Evolutionary conservation across 2,888 invertebrate genomes (phyloP).

Genomic region (Eucriotettix oculatus): DNA sequence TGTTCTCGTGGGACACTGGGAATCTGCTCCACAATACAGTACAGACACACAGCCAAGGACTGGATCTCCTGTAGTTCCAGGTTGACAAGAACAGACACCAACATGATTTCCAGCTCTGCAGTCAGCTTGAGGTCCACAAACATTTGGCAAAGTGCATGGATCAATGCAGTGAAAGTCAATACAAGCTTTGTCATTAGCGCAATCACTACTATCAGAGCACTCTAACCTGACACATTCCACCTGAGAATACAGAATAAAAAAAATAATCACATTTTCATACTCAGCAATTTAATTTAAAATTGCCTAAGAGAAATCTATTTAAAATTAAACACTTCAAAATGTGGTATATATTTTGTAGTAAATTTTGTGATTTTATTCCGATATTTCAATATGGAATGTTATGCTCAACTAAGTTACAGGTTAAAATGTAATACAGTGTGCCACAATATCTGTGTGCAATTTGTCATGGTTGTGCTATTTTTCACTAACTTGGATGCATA

Average conservation of each 20-base stretch:
- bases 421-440: too few relatives aligned
- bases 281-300: too few relatives aligned
- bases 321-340: too few relatives aligned
- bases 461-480: too few relatives aligned
- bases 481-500: too few relatives aligned
- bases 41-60: conserved; percentile 68
- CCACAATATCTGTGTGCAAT: too few relatives aligned
- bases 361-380: too few relatives aligned
- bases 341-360: too few relatives aligned
- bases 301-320: too few relatives aligned
- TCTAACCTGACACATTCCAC: conserved; percentile 55
- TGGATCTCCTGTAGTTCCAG: conserved; percentile 75
- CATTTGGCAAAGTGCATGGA: conserved; percentile 63
- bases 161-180: conserved; percentile 63
- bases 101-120: conserved; percentile 63
- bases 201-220: conserved; percentile 64
- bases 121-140: conserved; percentile 65
- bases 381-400: too few relatives aligned
- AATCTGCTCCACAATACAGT: conserved; percentile 65
- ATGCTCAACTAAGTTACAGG: too few relatives aligned
- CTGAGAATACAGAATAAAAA: conserved; percentile 9
- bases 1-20: conserved; percentile 68
- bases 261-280: too few relatives aligned
- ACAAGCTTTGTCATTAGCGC: conserved; percentile 50
- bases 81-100: conserved; percentile 65